Evolutionary conservation across 2,888 invertebrate species (phyloP).

Genomic region (Chelonus formosanus): DNA sequence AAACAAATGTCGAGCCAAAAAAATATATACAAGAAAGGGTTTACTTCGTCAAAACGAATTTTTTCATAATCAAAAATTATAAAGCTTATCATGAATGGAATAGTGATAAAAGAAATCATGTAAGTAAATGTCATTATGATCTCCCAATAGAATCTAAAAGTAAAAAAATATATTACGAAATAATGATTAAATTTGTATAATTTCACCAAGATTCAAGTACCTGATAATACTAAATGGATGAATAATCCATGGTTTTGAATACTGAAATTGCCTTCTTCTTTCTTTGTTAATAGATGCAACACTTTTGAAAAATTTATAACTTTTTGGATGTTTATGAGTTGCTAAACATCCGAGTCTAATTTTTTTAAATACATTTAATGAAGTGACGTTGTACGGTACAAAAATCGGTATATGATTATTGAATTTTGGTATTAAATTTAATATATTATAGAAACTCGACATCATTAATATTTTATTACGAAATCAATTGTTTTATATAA

Average conservation of each 20-base stretch:
- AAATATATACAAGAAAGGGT: slow-evolving; percentile 50
- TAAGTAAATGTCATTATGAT: slow-evolving; percentile 52
- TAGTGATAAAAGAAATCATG: slow-evolving; percentile 50
- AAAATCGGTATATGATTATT: slow-evolving; percentile 23
- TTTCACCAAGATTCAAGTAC: slow-evolving; percentile 21
- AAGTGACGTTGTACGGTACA: slow-evolving; percentile 15
- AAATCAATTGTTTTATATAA: no score
- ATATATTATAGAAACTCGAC: neutral
- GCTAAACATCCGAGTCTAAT: slow-evolving; percentile 42
- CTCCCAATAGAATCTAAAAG: slow-evolving; percentile 55
- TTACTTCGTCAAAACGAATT: slow-evolving; percentile 48
- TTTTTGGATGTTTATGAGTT: slow-evolving; percentile 46
- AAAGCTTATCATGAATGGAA: slow-evolving; percentile 56
- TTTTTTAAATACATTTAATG: slow-evolving; percentile 18
- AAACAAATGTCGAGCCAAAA: slow-evolving; percentile 57
- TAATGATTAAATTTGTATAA: neutral
- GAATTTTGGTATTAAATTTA: neutral
- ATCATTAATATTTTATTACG: neutral
- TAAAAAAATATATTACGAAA: neutral
- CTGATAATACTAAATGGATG: slow-evolving; percentile 56
- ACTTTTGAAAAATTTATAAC: slow-evolving; percentile 47
- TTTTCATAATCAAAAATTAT: slow-evolving; percentile 50
- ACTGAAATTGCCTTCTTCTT: slow-evolving; percentile 46
- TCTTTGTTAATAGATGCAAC: slow-evolving; percentile 49
- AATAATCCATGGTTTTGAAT: slow-evolving; percentile 53